phyloP scores from a whole-genome alignment of 2,113 vertebrate genomes.

The Todiramphus chloris region DNA sequence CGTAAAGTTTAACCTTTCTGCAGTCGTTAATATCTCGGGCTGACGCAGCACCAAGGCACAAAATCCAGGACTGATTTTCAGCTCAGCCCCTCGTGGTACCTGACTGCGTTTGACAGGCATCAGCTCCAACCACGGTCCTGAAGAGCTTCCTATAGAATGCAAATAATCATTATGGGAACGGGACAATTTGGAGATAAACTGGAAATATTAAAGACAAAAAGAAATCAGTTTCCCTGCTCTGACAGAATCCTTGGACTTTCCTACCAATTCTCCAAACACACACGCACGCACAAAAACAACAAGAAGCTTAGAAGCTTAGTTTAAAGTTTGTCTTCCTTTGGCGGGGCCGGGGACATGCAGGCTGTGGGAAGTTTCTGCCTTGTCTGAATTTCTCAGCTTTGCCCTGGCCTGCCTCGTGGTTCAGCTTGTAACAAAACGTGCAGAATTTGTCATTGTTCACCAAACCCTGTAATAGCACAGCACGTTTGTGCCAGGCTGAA shows the following conservation, averaged over 20 bases:
- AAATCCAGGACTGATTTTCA: conserved; percentile 2
- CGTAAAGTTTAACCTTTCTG: conserved; percentile 64
- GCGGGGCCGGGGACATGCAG: too few species aligned
- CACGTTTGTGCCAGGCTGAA: not conserved
- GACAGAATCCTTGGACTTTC: not conserved
- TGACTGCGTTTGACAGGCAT: not conserved
- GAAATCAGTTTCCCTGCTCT: not conserved
- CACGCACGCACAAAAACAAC: not conserved
- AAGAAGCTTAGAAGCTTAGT: not conserved
- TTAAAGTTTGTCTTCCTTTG: not conserved
- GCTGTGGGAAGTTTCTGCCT: too few species aligned
- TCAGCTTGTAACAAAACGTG: not conserved
- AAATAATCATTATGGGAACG: not conserved
- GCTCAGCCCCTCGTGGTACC: not conserved
- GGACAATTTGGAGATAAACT: not conserved
- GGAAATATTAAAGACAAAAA: not conserved
- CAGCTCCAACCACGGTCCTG: not conserved
- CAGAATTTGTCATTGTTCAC: conserved; percentile 14
- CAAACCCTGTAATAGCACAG: not conserved
- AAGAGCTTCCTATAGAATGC: not conserved
- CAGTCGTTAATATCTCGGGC: conserved; percentile 30
- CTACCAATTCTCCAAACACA: not conserved
- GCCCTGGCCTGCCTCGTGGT: conserved; percentile 29
- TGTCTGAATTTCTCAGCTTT: not conserved
- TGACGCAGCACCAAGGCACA: not conserved